Evolutionary conservation across 2,797 vertebrate species (phyloP).

Genomic region (Darevskia nairensis): DNA sequence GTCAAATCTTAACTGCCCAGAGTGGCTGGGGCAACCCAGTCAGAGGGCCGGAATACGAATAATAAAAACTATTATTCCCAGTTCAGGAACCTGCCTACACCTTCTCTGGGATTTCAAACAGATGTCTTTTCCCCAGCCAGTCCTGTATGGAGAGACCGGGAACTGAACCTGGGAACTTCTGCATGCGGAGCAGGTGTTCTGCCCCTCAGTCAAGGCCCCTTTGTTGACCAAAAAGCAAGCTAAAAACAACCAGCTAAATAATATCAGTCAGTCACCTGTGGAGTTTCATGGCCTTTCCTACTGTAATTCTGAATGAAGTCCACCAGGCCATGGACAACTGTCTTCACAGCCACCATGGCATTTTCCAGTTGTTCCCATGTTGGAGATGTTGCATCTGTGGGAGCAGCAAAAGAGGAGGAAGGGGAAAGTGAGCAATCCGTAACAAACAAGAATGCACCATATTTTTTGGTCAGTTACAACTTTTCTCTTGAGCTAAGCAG

Average conservation of each 20-base stretch:
- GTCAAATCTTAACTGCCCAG: too few relatives aligned
- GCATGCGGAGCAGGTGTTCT: too few relatives aligned
- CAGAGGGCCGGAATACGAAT: too few relatives aligned
- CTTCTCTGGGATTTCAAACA: too few relatives aligned
- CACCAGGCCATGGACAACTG: conserved; percentile 93
- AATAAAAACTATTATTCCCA: too few relatives aligned
- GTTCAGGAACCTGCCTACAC: too few relatives aligned
- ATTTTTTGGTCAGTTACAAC: background rate
- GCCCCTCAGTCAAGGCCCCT: too few relatives aligned
- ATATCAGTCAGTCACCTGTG: conserved; percentile 82
- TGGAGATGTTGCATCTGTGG: conserved; percentile 86
- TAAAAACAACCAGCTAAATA: background rate
- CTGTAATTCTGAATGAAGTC: conserved; percentile 98
- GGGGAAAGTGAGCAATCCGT: background rate
- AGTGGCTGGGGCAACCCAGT: too few relatives aligned
- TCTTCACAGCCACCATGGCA: conserved; percentile 93
- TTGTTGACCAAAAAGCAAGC: background rate
- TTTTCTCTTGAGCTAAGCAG: background rate
- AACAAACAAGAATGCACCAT: background rate
- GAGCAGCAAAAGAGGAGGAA: background rate
- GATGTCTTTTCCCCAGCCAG: too few relatives aligned
- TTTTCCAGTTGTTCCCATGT: conserved; percentile 94
- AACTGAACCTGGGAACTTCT: too few relatives aligned
- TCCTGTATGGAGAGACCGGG: too few relatives aligned
- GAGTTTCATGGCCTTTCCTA: conserved; percentile 93